Evolutionary conservation across 2,888 invertebrate species (phyloP).

Genomic region (Troides aeacus): DNA sequence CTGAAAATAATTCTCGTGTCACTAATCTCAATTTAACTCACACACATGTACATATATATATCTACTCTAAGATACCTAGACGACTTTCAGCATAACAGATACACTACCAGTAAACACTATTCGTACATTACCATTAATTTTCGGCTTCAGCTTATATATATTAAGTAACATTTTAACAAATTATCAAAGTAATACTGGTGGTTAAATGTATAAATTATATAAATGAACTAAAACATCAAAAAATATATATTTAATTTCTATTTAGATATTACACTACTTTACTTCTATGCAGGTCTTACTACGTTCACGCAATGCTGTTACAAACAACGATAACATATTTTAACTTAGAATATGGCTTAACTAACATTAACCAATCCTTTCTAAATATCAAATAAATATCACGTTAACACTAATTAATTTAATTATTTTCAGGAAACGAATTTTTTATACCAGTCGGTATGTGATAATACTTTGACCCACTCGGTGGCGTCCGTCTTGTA

Average conservation of each 20-base stretch:
- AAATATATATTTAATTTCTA: too few species aligned
- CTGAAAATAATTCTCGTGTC: constrained; percentile 67
- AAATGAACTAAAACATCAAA: too few species aligned
- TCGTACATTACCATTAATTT: too few species aligned
- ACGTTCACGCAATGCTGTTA: background rate
- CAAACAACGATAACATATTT: background rate
- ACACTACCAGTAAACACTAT: too few species aligned
- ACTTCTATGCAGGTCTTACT: background rate
- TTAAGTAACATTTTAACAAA: too few species aligned
- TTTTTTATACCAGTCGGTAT: constrained; percentile 47
- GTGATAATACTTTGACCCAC: constrained; percentile 61
- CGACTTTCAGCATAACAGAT: too few species aligned
- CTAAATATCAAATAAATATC: background rate
- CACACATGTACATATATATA: too few species aligned
- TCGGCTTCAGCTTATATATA: too few species aligned
- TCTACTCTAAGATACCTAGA: too few species aligned
- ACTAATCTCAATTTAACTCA: background rate
- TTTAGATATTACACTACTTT: background rate
- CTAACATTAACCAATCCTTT: background rate
- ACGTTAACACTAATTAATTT: background rate
- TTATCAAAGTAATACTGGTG: too few species aligned
- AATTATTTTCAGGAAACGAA: background rate
- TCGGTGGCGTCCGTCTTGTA: constrained; percentile 60
- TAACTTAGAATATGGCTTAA: background rate
- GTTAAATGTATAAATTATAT: too few species aligned